Base-by-base conservation (phyloP, 2,888 invertebrate genomes). In the Galeruca laticollis region DNA sequence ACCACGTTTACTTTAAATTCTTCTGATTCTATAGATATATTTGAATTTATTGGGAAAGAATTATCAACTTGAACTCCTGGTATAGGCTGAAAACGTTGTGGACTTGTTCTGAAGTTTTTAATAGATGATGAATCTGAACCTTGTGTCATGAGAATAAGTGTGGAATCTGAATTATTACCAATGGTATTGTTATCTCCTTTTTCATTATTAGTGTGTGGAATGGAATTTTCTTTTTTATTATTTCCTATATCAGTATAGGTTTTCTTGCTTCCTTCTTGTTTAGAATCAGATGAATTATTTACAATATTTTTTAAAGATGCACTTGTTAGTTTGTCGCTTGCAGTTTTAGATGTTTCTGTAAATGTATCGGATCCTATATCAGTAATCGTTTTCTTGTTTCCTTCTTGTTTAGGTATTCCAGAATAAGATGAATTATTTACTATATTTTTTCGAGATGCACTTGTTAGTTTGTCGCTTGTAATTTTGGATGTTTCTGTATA, bases 1-100 rank as follows among this genome's bases (percentile, higher is more conserved):
- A 74, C 70, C 2, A 74, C 26, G 26, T 75, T 69, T n/a, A 75
- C 68, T 40, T 72, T 71, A 54, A 57, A 35, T 15, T 57, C 56
- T 10, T 57, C 56, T 18, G 33, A 10, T 8, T 57, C 18, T 35
- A 26, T 8, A 31, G 52, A 13, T n/a, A 15, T 4, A 49, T 15
- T 49, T 18, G 15, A 18, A 15, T 49, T 49, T 15, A 9, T 15
- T 49, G 49, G n/a, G 49, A 49, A 49, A 13, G 8, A 18, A 18
- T 35, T 35, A 15, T 8, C n/a, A 31, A 5, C 56, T 31, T 56
- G 13, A 31, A 5, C 56, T 31, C 33, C 15, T 15, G 56, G 35
- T 15, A 18, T 8, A 33, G 47, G 18, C 18, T 6, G 18, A 9
- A 18, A 18, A 0, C 15, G 47, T 47, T 6, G 18, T 9, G 47